Evolutionary conservation across 2,797 vertebrate species (phyloP).

Genomic region (Ctenopoma kingsleyae): DNA sequence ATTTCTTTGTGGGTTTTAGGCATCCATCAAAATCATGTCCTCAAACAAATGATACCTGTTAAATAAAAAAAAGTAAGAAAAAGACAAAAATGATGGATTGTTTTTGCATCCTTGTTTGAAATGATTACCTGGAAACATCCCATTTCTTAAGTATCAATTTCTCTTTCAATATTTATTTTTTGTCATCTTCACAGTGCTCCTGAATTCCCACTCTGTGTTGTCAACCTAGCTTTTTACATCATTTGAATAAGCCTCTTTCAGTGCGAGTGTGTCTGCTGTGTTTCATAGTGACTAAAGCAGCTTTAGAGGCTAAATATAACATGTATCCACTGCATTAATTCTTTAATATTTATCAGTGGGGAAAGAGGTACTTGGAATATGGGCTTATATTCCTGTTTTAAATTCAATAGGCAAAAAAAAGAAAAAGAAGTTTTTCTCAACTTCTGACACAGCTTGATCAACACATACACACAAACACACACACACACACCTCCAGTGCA

Average conservation of each 20-base stretch:
- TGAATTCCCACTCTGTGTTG: slow-evolving; percentile 77
- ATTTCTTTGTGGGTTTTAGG: background rate
- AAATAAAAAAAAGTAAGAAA: background rate
- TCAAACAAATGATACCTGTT: background rate
- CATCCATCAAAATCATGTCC: slow-evolving; percentile 31
- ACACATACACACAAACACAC: slow-evolving; percentile 3
- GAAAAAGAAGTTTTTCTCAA: slow-evolving; percentile 43
- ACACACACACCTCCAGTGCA: background rate
- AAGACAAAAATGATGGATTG: slow-evolving; percentile 16
- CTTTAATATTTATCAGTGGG: slow-evolving; percentile 80
- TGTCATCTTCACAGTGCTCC: slow-evolving; percentile 60
- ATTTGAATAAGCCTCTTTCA: slow-evolving; percentile 89
- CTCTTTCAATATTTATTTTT: slow-evolving; percentile 60
- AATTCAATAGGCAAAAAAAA: slow-evolving; percentile 53
- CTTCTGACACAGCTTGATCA: slow-evolving; percentile 46
- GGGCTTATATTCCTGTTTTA: slow-evolving; percentile 59
- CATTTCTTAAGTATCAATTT: slow-evolving; percentile 40
- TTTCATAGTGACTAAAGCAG: slow-evolving; percentile 83
- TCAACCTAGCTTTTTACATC: slow-evolving; percentile 82
- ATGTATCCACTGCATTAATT: slow-evolving; percentile 76
- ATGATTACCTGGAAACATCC: slow-evolving; percentile 13
- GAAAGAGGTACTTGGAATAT: slow-evolving; percentile 73
- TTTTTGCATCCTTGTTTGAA: slow-evolving; percentile 11
- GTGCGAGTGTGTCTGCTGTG: slow-evolving; percentile 74
- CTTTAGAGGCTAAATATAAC: slow-evolving; percentile 87